Percentiles rank a stretch among this genome's conserved stretches.
These are phyloP conservation scores for Molossus molossus DNA, from an alignment of 2,797 vertebrate species.

Conservation along the genomic window DNA sequence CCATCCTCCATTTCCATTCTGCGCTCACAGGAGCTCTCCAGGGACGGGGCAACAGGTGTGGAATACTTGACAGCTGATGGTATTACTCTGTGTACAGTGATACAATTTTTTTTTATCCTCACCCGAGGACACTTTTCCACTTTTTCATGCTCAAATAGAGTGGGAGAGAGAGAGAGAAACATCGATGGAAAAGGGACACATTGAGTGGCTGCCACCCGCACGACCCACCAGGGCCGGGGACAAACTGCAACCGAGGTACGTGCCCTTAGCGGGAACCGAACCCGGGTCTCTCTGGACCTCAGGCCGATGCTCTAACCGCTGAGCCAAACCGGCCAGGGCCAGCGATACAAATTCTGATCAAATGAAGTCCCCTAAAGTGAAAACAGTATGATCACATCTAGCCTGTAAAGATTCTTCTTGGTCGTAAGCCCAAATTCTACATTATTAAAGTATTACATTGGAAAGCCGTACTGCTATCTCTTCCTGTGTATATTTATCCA, in stretches of 20 bases:
- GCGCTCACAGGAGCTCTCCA: background rate
- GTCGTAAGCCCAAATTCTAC: background rate
- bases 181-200: too few relatives aligned
- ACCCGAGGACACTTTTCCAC: too few relatives aligned
- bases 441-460: background rate
- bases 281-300: too few relatives aligned
- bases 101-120: background rate
- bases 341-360: background rate
- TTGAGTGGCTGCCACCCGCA: too few relatives aligned
- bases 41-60: background rate
- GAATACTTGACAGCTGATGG: background rate
- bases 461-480: background rate
- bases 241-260: too few relatives aligned
- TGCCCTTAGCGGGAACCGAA: too few relatives aligned
- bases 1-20: background rate
- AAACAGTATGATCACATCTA: background rate
- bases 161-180: too few relatives aligned
- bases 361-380: constrained; percentile 16
- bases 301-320: too few relatives aligned
- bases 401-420: background rate
- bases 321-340: too few relatives aligned
- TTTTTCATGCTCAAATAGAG: too few relatives aligned
- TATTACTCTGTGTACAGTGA: background rate
- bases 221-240: too few relatives aligned
- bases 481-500: background rate